Base-by-base conservation (phyloP, 2,113 vertebrate species). In the Ranitomeya imitator region DNA sequence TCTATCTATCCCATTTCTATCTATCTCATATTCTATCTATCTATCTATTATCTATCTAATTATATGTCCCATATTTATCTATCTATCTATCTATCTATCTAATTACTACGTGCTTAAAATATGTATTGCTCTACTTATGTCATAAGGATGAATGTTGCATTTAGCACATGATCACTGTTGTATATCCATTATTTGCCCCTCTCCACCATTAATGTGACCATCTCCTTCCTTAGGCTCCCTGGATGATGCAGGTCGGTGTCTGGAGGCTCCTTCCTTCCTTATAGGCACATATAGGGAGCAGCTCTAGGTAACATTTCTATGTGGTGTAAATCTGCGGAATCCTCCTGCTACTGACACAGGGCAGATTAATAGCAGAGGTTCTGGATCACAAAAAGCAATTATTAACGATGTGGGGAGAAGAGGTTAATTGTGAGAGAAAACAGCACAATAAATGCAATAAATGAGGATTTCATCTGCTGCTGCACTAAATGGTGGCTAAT, bases 401-500 rank as follows among this genome's bases (percentile, higher is more conserved):
- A 88, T 88, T 77, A 63, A 86, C 90, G 83, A 90, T n/a, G 5
- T 88, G 7, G 71, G 31, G 74, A 90, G 63, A 83, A 88, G 59
- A 90, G 91, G 90, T 87, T 89, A 90, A 63, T 67, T 91, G 93
- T 92, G 92, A 91, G 7, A 79, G 89, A 88, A 94, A 94, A 92
- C 89, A 90, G 92, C 90, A 83, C 91, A 91, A 94, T 94, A 92
- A 95, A 95, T 95, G 26, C 91, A 91, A 94, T 94, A 45, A 45
- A 94, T 95, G 95, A 95, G 94, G 93, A 94, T 96, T 95, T 94
- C 93, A 96, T 95, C 95, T 95, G 93, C 93, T 93, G 93, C 69
- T 11, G 91, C 92, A 31, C 95, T 92, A 91, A 93, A 94, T 94
- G 14, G 92, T 92, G 92, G 93, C 92, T 31, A 0, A 13, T 91